Conservation (phyloP, 2,797 vertebrate species). For the Synaphobranchus kaupii region DNA sequence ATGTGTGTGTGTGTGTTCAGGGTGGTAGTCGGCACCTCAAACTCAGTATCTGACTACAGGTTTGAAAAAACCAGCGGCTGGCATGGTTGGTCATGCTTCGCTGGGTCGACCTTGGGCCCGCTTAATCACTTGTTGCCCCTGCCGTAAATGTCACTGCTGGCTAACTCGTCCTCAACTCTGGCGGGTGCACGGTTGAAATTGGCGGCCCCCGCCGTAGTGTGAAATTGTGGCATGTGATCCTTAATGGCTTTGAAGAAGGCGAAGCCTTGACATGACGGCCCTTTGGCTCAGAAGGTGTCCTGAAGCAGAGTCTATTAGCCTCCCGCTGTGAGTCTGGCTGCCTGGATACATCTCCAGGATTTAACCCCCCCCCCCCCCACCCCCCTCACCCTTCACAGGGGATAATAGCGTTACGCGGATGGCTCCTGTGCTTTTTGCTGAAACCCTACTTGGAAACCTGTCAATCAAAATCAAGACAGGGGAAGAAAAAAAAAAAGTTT, state of each 20-base stretch:
- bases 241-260: slow-evolving; percentile 81
- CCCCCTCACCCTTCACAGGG: slow-evolving; percentile 34
- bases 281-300: slow-evolving; percentile 59
- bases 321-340: slow-evolving; percentile 66
- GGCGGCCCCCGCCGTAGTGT: slow-evolving; percentile 71
- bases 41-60: background rate
- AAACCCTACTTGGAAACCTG: slow-evolving; percentile 45
- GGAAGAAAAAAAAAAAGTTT: slow-evolving; percentile 5
- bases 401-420: slow-evolving; percentile 62
- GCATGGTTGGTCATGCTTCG: slow-evolving; percentile 54
- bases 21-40: background rate
- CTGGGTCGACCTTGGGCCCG: slow-evolving; percentile 72
- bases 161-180: slow-evolving; percentile 65
- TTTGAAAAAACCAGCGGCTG: slow-evolving; percentile 36
- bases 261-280: slow-evolving; percentile 75
- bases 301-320: slow-evolving; percentile 71
- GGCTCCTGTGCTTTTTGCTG: slow-evolving; percentile 52
- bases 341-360: slow-evolving; percentile 65
- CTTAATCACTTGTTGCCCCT: slow-evolving; percentile 66
- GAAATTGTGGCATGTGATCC: slow-evolving; percentile 81
- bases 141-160: slow-evolving; percentile 75
- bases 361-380: slow-evolving; percentile 35
- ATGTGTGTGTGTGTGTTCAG: background rate
- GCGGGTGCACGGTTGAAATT: slow-evolving; percentile 38
- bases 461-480: slow-evolving; percentile 55